Evolutionary conservation across 2,113 vertebrate species (phyloP).

Genomic region (Notothenia rossii): DNA sequence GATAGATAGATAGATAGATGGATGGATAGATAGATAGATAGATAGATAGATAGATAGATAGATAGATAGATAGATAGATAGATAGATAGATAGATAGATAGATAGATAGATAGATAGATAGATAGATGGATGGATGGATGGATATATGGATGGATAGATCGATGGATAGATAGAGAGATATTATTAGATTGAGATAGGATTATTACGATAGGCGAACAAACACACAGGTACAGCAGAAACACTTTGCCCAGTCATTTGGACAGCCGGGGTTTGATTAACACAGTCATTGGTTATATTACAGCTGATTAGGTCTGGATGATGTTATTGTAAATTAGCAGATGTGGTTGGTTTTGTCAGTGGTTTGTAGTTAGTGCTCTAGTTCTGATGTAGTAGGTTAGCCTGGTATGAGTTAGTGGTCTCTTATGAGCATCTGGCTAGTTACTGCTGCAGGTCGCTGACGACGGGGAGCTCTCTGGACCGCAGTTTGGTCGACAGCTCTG

Average conservation of each 20-base stretch:
- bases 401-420: conserved; percentile 76
- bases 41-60: conserved; percentile 13
- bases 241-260: conserved; percentile 82
- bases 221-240: conserved; percentile 59
- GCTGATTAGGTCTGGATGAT: conserved; percentile 63
- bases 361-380: conserved; percentile 79
- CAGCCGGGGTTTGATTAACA: conserved; percentile 78
- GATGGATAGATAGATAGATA: not conserved
- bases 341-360: conserved; percentile 49
- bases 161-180: conserved; percentile 23
- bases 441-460: conserved; percentile 36
- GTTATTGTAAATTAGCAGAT: conserved; percentile 68
- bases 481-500: conserved; percentile 16
- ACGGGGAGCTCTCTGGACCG: conserved; percentile 35
- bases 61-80: conserved; percentile 28
- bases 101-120: conserved; percentile 13
- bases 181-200: conserved; percentile 19
- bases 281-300: conserved; percentile 45
- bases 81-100: conserved; percentile 44
- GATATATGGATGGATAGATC: conserved; percentile 36
- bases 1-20: conserved; percentile 16
- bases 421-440: conserved; percentile 43
- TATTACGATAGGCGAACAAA: conserved; percentile 29
- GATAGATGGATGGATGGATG: conserved; percentile 9
- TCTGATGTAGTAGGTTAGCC: conserved; percentile 82